Percentiles rank a stretch among this genome's conserved stretches.
Evolutionary conservation across 2,113 vertebrate species (phyloP).

Genomic region (Eolophus roseicapilla): DNA sequence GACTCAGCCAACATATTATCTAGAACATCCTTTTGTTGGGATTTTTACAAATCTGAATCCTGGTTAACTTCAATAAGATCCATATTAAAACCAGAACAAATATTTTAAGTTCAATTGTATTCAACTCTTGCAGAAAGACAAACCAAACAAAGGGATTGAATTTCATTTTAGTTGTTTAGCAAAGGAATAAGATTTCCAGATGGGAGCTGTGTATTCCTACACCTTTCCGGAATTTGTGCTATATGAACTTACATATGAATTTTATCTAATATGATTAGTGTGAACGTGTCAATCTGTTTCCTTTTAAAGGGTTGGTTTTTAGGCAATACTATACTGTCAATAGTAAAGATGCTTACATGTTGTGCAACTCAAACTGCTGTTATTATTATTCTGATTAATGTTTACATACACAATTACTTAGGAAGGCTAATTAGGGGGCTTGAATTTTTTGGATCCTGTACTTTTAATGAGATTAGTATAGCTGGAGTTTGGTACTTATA

Average conservation of each 20-base stretch:
- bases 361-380: not conserved
- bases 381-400: not conserved
- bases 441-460: not conserved
- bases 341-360: not conserved
- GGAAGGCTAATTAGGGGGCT: not conserved
- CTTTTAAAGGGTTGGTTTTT: not conserved
- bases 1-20: not conserved
- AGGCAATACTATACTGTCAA: not conserved
- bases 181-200: not conserved
- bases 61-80: not conserved
- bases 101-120: not conserved
- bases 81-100: not conserved
- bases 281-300: not conserved
- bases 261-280: not conserved
- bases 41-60: not conserved
- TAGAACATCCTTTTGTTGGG: accelerated
- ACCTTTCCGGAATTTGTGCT: not conserved
- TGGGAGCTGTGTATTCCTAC: not conserved
- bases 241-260: not conserved
- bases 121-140: not conserved
- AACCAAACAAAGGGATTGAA: not conserved
- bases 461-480: not conserved
- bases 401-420: not conserved
- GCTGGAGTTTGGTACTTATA: constrained; percentile 1
- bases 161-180: not conserved